These are phyloP conservation scores for Pterostichus madidus DNA, from an alignment of 2,888 invertebrate genomes.

Conservation along the genomic window DNA sequence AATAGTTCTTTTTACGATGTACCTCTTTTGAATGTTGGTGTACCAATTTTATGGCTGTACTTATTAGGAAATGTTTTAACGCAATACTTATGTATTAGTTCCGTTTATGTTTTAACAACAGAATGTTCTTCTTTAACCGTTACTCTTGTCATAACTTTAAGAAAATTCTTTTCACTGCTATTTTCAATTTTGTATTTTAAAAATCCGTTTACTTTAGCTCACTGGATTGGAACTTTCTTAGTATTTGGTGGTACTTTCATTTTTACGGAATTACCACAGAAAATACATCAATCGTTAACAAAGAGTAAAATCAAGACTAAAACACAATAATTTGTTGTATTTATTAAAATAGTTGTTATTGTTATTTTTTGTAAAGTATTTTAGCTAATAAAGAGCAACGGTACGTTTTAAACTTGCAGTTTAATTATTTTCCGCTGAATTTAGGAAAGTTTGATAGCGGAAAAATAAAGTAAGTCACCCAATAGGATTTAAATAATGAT, in stretches of 20 bases:
- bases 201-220: constrained; percentile 94
- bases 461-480: too few species aligned
- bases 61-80: constrained; percentile 91
- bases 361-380: constrained; percentile 9
- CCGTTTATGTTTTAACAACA: constrained; percentile 95
- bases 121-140: constrained; percentile 97
- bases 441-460: too few species aligned
- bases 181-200: constrained; percentile 96
- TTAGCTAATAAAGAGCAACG: constrained; percentile 32
- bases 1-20: constrained; percentile 81
- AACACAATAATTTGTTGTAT: constrained; percentile 40
- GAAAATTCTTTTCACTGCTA: constrained; percentile 97
- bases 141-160: constrained; percentile 95
- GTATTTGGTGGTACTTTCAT: constrained; percentile 96
- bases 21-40: constrained; percentile 80
- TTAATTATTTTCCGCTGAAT: not conserved
- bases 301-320: constrained; percentile 34
- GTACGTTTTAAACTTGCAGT: not conserved
- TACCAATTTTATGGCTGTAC: constrained; percentile 89
- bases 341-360: not conserved
- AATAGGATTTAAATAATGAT: constrained; percentile 13
- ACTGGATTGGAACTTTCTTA: constrained; percentile 93
- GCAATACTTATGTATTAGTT: constrained; percentile 96
- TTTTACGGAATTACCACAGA: constrained; percentile 86
- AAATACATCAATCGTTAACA: constrained; percentile 52